Evolutionary conservation across 2,888 invertebrate species (phyloP), one percentile per base, ranked within the genome.

Genomic region (Platycnemis pennipes): DNA sequence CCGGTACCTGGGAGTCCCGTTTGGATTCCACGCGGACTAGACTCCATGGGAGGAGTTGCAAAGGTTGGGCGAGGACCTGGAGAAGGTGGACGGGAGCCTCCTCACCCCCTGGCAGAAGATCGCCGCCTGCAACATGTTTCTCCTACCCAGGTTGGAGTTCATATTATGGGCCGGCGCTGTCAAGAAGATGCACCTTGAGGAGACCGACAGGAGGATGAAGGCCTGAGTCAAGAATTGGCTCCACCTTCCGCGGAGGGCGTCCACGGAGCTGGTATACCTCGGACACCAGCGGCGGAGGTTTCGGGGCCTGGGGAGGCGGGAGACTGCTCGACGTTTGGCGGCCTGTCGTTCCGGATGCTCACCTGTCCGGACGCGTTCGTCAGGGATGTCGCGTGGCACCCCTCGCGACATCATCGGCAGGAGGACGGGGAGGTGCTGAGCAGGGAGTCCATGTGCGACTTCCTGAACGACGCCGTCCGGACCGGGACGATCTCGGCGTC

Each of bases 41-140:
- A 5, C 46, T 95, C 95, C 95, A 95, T 95, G 13, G 95, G 95
- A 44, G 94, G 94, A 22, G 95, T 95, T 44, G 94, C 95, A 2
- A 95, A 95, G 95, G 44, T 94, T 56, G 88, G 31, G 16, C 5
- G 42, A 16, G 4, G 94, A 95, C 88, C 94, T 94, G 0, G 8
- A 94, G 2, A 87, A 89, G 7, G 87, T 95, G 37, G 86, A 94
- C 85, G 44, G 49, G 22, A 94, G 88, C 19, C 94, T 94, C n/a
- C 95, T 95, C 4, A 95, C 95, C 42, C 95, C 95, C 0, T 95
- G 95, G 95, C 95, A 95, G 94, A 95, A 95, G 89, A 77, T 95
- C 22, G 95, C 95, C 56, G 95, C 95, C 2, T 56, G 95, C 85
- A 94, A 95, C 46, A 95, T 95, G 4, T 95, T 95, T 94, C 94